phyloP scores from a whole-genome alignment of 53 echinoderm and acorn worm species.

The Echinometra lucunter region DNA sequence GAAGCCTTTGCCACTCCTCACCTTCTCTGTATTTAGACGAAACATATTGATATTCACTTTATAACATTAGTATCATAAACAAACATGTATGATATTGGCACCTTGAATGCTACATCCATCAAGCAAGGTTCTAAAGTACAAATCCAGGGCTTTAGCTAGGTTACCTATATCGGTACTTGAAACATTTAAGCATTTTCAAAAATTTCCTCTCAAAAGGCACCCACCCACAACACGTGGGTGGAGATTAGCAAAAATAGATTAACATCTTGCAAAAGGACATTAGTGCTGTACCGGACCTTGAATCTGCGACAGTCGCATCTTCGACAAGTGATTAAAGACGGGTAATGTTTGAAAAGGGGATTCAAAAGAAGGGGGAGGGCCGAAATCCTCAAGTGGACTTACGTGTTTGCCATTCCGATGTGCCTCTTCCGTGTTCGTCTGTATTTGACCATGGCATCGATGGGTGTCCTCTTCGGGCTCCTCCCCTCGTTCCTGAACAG shows the following conservation, averaged over 20 bases:
- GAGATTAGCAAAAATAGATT: neutral
- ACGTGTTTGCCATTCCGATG: conserved; percentile 92
- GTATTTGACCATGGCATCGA: conserved; percentile 93
- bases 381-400: conserved; percentile 75
- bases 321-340: too few relatives aligned
- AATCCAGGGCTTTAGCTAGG: too few relatives aligned
- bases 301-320: neutral
- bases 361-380: neutral
- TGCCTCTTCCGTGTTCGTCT: conserved; percentile 83
- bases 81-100: too few relatives aligned
- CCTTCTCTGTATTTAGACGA: conserved; percentile 78
- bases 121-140: neutral
- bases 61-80: too few relatives aligned
- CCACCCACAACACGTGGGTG: neutral
- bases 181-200: neutral
- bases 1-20: conserved; percentile 86
- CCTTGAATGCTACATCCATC: neutral
- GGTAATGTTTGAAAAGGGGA: neutral
- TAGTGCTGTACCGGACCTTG: neutral
- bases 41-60: neutral
- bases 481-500: conserved; percentile 86
- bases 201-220: neutral
- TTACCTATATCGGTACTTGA: neutral
- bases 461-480: conserved; percentile 83
- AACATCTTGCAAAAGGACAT: neutral